A percentile compares a stretch with the other conserved stretches of the same genome.
Evolutionary conservation across 2,888 invertebrate species (phyloP).

Genomic region (Agrotis puta): DNA sequence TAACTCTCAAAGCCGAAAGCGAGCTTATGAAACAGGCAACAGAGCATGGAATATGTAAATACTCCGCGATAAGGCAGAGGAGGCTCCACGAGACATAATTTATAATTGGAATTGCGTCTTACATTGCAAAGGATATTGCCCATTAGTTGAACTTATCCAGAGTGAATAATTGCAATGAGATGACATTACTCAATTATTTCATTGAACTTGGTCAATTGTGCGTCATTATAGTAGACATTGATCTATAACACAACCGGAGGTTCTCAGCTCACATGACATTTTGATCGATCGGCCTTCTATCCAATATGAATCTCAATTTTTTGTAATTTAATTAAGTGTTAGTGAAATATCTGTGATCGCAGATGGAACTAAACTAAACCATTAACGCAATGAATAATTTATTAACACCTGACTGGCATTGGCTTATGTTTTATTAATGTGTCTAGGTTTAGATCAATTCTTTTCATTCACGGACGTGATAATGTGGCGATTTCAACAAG

Average conservation of each 20-base stretch:
- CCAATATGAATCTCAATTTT: slow-evolving; percentile 11
- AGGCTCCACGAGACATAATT: slow-evolving; percentile 40
- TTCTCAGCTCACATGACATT: slow-evolving; percentile 21
- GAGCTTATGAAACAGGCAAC: slow-evolving; percentile 54
- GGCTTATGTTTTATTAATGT: slow-evolving; percentile 64
- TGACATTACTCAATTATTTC: slow-evolving; percentile 57
- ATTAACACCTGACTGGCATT: slow-evolving; percentile 57
- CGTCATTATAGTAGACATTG: slow-evolving; percentile 46
- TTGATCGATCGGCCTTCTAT: slow-evolving; percentile 3
- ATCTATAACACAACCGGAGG: slow-evolving; percentile 33
- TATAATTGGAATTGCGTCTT: slow-evolving; percentile 55
- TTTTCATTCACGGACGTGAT: slow-evolving; percentile 35
- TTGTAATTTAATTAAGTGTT: slow-evolving; percentile 20
- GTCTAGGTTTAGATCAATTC: slow-evolving; percentile 54
- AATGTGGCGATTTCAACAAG: slow-evolving; percentile 21
- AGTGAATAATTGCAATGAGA: slow-evolving; percentile 67
- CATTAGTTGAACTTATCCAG: slow-evolving; percentile 64
- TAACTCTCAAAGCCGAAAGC: slow-evolving; percentile 61
- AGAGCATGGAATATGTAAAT: slow-evolving; percentile 62
- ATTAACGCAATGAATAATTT: slow-evolving; percentile 65
- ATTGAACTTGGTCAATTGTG: slow-evolving; percentile 56
- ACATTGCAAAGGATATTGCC: slow-evolving; percentile 65
- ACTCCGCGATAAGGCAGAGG: slow-evolving; percentile 33
- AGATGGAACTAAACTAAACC: slow-evolving; percentile 46
- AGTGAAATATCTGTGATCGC: slow-evolving; percentile 18